Percentiles rank a stretch among this genome's conserved stretches.
Conservation (phyloP, 2,113 vertebrate species). For the rabbit (Oryctolagus cuniculus) region mOryCun1.1 NC_091437.1:52920001-52920500, state of each 20-base stretch:
- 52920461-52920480: neutral
- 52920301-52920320: neutral
- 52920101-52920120: neutral
- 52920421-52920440: neutral
- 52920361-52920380: neutral
- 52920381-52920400: neutral
- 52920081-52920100: neutral
- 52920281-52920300: neutral
- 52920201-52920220: neutral
- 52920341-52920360: neutral
- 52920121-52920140: neutral
- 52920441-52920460: neutral
- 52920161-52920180: neutral
- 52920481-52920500: neutral
- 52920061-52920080: conserved; percentile 21
- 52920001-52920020: conserved; percentile 13
- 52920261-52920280: neutral
- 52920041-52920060: neutral
- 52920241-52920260: neutral
- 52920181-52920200: neutral
- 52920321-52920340: neutral
- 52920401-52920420: neutral
- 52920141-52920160: neutral
- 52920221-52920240: neutral
- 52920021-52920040: neutral